Base-by-base conservation (phyloP, 2,797 vertebrate genomes). In the Holocentrus rufus region DNA sequence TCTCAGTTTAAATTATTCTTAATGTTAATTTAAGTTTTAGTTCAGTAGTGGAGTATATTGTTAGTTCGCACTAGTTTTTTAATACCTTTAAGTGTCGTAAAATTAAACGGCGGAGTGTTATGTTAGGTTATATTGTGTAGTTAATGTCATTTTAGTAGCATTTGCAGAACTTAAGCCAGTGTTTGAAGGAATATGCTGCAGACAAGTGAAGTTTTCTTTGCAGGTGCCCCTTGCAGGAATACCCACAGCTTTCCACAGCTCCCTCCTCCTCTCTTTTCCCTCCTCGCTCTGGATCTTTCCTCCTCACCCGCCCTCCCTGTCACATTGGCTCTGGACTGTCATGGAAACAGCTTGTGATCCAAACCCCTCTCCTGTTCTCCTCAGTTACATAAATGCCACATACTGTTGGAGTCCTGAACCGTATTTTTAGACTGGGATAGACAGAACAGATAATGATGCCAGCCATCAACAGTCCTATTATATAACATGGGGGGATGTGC, bases 381-480 rank as follows among this genome's bases (percentile, higher is more conserved):
- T 81, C 79, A 80, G 81, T 85, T 90, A 86, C 81, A 89, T 87
- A 85, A 92, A 91, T 80, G 69, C 84, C 89, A 89, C 79, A 85
- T 80, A 75, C 81, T 85, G 84, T 84, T 79, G 76, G 71, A 87
- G 72, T 88, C 83, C 78, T 74, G 74, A 81, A 81, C 56, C 46
- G 2, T 91, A 89, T 89, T 91, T 90, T 91, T 87, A 91, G 87
- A 84, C 79, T 58, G 79, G 71, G 74, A 81, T 46, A 83, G 84
- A 86, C 74, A 74, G 80, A 79, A 54, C 71, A 42, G 56, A 80
- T 87, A 89, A 87, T 87, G 84, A 89, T 87, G 76, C 80, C 81
- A 86, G 85, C 79, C 79, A 84, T 84, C 86, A 85, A 87, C 83
- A 81, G 73, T 76, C 71, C 80, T 42, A 83, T 90, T 88, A 89